A percentile compares a stretch with the other conserved stretches of the same genome.
Conservation (phyloP, 1,140 invertebrate species). For the Lordiphosa clarofinis region DNA sequence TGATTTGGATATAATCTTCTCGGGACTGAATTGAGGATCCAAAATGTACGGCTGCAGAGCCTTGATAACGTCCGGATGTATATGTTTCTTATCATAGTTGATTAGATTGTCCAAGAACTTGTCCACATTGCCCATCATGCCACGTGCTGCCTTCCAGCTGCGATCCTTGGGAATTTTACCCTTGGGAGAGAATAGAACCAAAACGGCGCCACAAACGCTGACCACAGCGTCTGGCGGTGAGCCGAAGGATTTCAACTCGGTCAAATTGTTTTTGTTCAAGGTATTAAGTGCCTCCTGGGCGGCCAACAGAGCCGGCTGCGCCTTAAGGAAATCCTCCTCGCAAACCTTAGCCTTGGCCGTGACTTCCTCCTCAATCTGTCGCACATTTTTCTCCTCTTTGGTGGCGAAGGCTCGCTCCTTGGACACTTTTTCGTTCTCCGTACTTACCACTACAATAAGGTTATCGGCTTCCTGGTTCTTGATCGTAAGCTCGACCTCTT, state of each 20-base stretch:
- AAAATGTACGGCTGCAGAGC: conserved; percentile 82
- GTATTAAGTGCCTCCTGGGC: conserved; percentile 95
- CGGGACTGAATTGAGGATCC: conserved; percentile 90
- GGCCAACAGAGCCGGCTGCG: conserved; percentile 93
- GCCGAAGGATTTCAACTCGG: conserved; percentile 96
- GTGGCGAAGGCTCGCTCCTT: conserved; percentile 90
- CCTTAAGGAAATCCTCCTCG: conserved; percentile 92
- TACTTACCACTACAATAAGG: conserved; percentile 93
- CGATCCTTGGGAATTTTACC: conserved; percentile 95
- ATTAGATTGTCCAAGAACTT: conserved; percentile 91
- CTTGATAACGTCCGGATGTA: conserved; percentile 92
- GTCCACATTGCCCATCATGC: conserved; percentile 91
- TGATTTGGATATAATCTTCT: conserved; percentile 92
- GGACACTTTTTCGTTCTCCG: conserved; percentile 93
- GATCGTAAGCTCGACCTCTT: conserved; percentile 92
- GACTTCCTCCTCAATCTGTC: conserved; percentile 92
- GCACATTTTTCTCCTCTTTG: conserved; percentile 94
- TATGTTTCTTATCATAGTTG: conserved; percentile 96
- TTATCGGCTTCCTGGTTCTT: conserved; percentile 95
- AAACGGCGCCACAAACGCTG: conserved; percentile 91
- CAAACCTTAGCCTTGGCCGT: conserved; percentile 91
- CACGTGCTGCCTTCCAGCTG: conserved; percentile 95
- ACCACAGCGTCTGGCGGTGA: conserved; percentile 90
- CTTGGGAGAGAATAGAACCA: conserved; percentile 90
- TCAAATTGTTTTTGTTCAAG: conserved; percentile 95